phyloP scores from a whole-genome alignment of 2,888 invertebrate species.

The Cheilosia soror region DNA sequence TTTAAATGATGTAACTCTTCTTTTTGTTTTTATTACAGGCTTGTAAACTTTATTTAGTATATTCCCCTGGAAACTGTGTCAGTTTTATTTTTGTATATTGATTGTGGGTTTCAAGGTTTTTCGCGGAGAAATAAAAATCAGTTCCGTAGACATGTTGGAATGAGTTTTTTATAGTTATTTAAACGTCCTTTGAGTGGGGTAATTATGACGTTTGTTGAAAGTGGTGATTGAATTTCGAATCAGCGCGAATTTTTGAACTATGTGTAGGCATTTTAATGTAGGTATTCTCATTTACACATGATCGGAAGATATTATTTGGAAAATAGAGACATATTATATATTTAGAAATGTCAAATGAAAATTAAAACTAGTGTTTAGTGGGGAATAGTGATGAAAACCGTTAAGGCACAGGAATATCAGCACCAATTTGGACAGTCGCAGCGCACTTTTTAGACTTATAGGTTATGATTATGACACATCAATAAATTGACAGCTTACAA shows the following conservation, averaged over 20 bases:
- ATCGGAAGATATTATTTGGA: too few relatives aligned
- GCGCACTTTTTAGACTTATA: too few relatives aligned
- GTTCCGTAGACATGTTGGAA: conserved; percentile 50
- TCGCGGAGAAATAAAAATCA: conserved; percentile 40
- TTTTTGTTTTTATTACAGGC: conserved; percentile 57
- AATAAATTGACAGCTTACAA: too few relatives aligned
- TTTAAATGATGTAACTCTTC: conserved; percentile 70
- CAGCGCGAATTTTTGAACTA: neutral
- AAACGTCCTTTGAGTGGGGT: neutral
- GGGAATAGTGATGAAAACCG: too few relatives aligned
- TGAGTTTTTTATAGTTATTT: conserved; percentile 14
- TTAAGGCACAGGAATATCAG: too few relatives aligned
- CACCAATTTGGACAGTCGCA: too few relatives aligned
- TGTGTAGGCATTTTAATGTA: neutral
- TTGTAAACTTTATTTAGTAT: conserved; percentile 36
- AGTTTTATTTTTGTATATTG: conserved; percentile 50
- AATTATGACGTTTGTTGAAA: conserved; percentile 4
- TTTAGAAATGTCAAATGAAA: too few relatives aligned
- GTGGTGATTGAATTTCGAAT: neutral
- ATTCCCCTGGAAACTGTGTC: conserved; percentile 69
- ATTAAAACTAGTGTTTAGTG: too few relatives aligned
- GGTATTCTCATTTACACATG: too few relatives aligned
- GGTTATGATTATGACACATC: too few relatives aligned
- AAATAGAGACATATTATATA: too few relatives aligned
- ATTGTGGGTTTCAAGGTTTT: conserved; percentile 57